Percentiles rank a stretch among this genome's conserved stretches.
Evolutionary conservation across 2,797 vertebrate species (phyloP).

Genomic region (Echiichthys vipera): DNA sequence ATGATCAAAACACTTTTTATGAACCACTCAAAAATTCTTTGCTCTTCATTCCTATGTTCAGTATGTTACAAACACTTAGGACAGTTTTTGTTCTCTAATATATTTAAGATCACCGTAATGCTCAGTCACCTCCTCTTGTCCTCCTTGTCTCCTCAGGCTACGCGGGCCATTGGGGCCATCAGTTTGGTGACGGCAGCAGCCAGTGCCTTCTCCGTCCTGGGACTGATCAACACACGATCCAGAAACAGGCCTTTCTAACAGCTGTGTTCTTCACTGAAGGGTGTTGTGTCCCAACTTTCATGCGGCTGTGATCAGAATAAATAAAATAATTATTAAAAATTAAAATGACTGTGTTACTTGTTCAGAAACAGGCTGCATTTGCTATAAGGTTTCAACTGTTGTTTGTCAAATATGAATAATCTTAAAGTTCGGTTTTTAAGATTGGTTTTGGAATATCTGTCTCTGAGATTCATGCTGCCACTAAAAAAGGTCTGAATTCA

Average conservation of each 20-base stretch:
- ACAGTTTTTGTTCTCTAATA: background rate
- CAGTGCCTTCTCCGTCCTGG: constrained; percentile 86
- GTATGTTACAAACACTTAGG: background rate
- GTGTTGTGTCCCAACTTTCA: constrained; percentile 42
- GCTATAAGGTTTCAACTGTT: background rate
- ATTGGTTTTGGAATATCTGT: background rate
- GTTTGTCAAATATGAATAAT: background rate
- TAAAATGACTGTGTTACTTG: background rate
- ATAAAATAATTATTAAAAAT: constrained; percentile 18
- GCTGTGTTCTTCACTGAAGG: constrained; percentile 41
- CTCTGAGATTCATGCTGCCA: background rate
- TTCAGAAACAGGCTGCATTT: background rate
- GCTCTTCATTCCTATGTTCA: background rate
- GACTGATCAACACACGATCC: constrained; percentile 85
- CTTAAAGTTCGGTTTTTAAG: background rate
- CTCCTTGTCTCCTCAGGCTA: constrained; percentile 77
- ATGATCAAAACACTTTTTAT: background rate
- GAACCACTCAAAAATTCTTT: background rate
- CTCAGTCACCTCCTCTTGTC: constrained; percentile 28
- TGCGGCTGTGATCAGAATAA: constrained; percentile 32
- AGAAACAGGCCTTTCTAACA: constrained; percentile 86
- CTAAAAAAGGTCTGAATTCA: background rate
- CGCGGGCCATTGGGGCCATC: constrained; percentile 86
- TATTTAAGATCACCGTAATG: background rate
- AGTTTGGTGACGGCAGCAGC: constrained; percentile 86